phyloP scores from a whole-genome alignment of 2,797 vertebrate genomes.

The Hippocampus kuda region DNA sequence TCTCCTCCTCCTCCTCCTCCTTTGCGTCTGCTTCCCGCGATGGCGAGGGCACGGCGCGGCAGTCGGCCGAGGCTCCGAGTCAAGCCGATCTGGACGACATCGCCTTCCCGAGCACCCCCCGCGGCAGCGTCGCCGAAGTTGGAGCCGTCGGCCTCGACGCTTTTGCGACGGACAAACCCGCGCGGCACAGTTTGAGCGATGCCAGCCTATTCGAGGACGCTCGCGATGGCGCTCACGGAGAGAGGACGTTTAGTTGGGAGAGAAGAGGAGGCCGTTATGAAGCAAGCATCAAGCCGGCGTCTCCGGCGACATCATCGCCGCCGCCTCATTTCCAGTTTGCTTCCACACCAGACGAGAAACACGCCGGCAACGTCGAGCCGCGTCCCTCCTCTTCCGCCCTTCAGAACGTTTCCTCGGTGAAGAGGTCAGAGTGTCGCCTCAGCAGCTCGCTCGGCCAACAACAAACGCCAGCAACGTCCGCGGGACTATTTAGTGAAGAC shows the following conservation, averaged over 20 bases:
- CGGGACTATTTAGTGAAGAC: slow-evolving; percentile 30
- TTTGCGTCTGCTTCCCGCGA: slow-evolving; percentile 40
- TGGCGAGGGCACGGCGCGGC: slow-evolving; percentile 39
- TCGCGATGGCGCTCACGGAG: slow-evolving; percentile 39
- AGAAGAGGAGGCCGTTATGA: neutral
- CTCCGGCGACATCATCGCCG: neutral
- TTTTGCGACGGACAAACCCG: slow-evolving; percentile 1
- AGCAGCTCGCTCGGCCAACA: slow-evolving; percentile 6
- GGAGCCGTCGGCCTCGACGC: neutral
- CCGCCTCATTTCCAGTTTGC: neutral
- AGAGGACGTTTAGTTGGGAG: slow-evolving; percentile 26
- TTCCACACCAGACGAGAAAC: neutral
- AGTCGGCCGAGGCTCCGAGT: slow-evolving; percentile 40
- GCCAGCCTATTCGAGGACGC: slow-evolving; percentile 34
- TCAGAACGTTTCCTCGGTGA: slow-evolving; percentile 57
- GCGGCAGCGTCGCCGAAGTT: slow-evolving; percentile 1
- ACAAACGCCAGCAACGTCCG: neutral
- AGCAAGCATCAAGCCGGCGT: neutral
- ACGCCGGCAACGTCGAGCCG: slow-evolving; percentile 9
- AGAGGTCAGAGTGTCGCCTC: slow-evolving; percentile 76
- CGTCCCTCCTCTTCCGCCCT: slow-evolving; percentile 39
- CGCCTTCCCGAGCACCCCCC: slow-evolving; percentile 35
- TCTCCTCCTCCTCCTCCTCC: slow-evolving; percentile 18
- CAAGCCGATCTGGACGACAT: slow-evolving; percentile 55
- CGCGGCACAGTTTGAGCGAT: slow-evolving; percentile 36